phyloP scores from a whole-genome alignment of 2,113 vertebrate genomes.

The Acinonyx jubatus region DNA sequence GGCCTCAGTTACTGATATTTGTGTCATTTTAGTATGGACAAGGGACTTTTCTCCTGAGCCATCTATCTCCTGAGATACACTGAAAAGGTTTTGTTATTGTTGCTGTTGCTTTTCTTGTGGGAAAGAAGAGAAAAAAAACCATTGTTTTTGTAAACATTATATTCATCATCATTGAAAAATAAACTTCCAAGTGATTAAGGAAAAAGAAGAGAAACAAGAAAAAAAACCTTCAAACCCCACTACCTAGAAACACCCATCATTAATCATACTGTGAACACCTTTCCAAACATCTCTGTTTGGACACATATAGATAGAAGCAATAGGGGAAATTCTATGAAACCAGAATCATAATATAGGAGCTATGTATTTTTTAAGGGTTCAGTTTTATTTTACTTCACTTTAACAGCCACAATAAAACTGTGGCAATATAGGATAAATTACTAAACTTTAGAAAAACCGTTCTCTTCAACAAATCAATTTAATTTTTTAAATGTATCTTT shows the following conservation, averaged over 20 bases:
- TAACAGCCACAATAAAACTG: background rate
- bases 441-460: constrained; percentile 14
- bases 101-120: background rate
- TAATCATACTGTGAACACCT: background rate
- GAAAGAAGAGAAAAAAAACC: constrained; percentile 46
- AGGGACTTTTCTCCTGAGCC: constrained; percentile 22
- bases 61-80: background rate
- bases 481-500: constrained; percentile 26
- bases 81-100: background rate
- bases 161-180: constrained; percentile 32
- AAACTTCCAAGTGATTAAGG: background rate
- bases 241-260: background rate
- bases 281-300: background rate
- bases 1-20: background rate
- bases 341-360: background rate
- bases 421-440: constrained; percentile 15
- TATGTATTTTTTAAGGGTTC: background rate
- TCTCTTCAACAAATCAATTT: background rate
- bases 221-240: constrained; percentile 35
- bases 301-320: background rate
- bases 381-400: background rate
- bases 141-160: constrained; percentile 24
- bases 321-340: background rate
- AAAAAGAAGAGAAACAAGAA: background rate
- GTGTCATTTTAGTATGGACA: background rate